phyloP scores from a whole-genome alignment of 1,140 invertebrate genomes.

The Euschistus heros region DNA sequence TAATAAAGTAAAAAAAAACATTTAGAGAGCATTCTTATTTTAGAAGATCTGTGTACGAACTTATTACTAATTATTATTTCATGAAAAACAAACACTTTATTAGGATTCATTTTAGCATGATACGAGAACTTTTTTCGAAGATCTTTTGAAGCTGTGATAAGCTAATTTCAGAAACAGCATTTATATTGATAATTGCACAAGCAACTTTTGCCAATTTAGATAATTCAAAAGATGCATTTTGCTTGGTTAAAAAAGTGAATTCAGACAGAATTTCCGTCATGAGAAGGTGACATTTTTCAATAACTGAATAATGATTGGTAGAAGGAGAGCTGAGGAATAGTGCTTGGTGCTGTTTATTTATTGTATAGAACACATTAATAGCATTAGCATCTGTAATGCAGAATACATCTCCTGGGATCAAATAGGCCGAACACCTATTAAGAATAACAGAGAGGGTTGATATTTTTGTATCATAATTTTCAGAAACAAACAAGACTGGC shows the following conservation, averaged over 20 bases:
- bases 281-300: background rate
- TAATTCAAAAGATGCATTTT: background rate
- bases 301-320: background rate
- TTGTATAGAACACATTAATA: background rate
- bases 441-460: background rate
- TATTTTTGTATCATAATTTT: background rate
- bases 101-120: no score
- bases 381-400: background rate
- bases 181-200: background rate
- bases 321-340: background rate
- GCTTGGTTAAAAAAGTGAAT: background rate
- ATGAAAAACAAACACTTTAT: no score
- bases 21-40: no score
- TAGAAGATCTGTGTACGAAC: no score
- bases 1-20: no score
- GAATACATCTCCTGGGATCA: background rate
- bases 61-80: no score
- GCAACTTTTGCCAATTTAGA: background rate
- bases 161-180: background rate
- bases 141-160: background rate
- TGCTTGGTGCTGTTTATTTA: background rate
- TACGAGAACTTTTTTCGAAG: background rate
- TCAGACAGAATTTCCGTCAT: background rate
- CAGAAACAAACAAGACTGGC: slow-evolving; percentile 5
- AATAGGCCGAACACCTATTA: background rate